A percentile compares a stretch with the other conserved stretches of the same genome.
These are phyloP conservation scores for Poecile atricapillus DNA, from an alignment of 2,113 vertebrate species.

Conservation along the genomic window DNA sequence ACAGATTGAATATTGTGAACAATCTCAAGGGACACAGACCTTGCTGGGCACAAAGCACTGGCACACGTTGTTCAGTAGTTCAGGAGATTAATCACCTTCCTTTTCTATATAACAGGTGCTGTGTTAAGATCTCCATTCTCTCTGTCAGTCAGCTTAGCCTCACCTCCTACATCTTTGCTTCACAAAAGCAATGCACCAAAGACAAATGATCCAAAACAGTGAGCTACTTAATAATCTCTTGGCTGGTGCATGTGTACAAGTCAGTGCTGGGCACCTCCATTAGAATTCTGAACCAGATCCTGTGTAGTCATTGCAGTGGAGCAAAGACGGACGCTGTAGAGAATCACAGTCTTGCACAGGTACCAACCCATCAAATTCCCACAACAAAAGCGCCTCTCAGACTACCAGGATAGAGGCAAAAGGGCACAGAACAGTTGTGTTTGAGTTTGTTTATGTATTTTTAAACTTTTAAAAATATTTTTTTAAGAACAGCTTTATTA, in stretches of 20 bases:
- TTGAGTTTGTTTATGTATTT: not conserved
- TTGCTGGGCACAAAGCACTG: not conserved
- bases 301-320: accelerated
- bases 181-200: not conserved
- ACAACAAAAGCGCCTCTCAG: not conserved
- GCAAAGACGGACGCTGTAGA: not conserved
- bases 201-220: not conserved
- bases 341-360: not conserved
- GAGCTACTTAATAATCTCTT: not conserved
- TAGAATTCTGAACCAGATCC: not conserved
- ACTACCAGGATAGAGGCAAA: not conserved
- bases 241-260: not conserved
- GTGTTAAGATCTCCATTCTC: not conserved
- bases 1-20: not conserved
- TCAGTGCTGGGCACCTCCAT: not conserved
- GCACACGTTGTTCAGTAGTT: not conserved
- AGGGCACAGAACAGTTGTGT: not conserved
- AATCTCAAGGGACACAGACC: not conserved
- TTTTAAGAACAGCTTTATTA: not conserved
- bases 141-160: not conserved
- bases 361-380: not conserved
- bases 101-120: not conserved
- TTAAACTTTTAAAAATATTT: not conserved
- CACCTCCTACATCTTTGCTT: not conserved
- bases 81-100: not conserved